Evolutionary conservation across 2,113 vertebrate species (phyloP).

Genomic region (Ptilonorhynchus violaceus): DNA sequence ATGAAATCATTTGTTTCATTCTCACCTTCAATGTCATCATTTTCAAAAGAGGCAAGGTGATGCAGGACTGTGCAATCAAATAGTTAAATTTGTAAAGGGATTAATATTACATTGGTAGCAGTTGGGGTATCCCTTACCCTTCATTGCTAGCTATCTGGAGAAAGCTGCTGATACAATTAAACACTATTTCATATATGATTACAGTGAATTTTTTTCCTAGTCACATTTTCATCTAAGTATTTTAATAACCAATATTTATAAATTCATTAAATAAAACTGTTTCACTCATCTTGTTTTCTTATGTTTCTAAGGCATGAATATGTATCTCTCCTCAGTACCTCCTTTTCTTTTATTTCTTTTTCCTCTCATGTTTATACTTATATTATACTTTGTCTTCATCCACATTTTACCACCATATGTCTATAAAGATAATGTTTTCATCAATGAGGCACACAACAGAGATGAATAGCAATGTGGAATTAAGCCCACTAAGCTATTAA

Average conservation of each 20-base stretch:
- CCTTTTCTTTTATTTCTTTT: not conserved
- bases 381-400: not conserved
- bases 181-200: not conserved
- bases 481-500: not conserved
- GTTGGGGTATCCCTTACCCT: not conserved
- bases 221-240: not conserved
- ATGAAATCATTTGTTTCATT: not conserved
- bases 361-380: not conserved
- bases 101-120: not conserved
- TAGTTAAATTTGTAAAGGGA: not conserved
- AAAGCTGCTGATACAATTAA: not conserved
- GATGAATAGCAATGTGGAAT: not conserved
- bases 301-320: not conserved
- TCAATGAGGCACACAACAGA: not conserved
- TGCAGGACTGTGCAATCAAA: not conserved
- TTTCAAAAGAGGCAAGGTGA: not conserved
- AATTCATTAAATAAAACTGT: not conserved
- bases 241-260: not conserved
- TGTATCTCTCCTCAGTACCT: not conserved
- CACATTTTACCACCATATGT: not conserved
- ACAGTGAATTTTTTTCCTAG: not conserved
- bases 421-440: not conserved
- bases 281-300: not conserved
- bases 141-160: not conserved
- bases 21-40: not conserved